These are phyloP conservation scores for Hydrochoerus hydrochaeris DNA, from an alignment of 2,113 vertebrate genomes.

Conservation along the genomic window DNA sequence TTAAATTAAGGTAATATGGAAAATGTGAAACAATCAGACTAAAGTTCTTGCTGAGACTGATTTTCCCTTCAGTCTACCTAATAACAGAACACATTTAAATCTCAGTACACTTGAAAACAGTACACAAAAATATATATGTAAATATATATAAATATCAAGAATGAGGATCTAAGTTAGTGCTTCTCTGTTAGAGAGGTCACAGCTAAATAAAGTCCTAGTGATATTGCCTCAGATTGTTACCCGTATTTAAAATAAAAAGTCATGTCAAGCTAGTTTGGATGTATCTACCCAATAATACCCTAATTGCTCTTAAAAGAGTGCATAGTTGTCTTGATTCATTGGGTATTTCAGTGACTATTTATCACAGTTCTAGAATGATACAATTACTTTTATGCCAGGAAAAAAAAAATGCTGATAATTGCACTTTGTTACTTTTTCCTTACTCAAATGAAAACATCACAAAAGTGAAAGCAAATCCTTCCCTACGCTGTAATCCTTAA, in stretches of 20 bases:
- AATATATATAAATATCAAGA: slow-evolving; percentile 74
- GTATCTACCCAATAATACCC: slow-evolving; percentile 82
- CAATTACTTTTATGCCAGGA: slow-evolving; percentile 84
- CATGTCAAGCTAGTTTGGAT: slow-evolving; percentile 81
- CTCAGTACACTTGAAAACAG: slow-evolving; percentile 81
- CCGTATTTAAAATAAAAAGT: slow-evolving; percentile 87
- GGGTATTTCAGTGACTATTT: slow-evolving; percentile 81
- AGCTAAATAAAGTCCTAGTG: slow-evolving; percentile 82
- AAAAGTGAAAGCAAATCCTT: slow-evolving; percentile 83
- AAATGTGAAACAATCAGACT: slow-evolving; percentile 71
- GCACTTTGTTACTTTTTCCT: slow-evolving; percentile 93
- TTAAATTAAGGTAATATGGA: slow-evolving; percentile 79
- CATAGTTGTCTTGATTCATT: slow-evolving; percentile 87
- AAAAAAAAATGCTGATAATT: slow-evolving; percentile 94
- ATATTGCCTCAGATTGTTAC: slow-evolving; percentile 91
- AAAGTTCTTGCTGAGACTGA: slow-evolving; percentile 77
- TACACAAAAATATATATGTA: slow-evolving; percentile 77
- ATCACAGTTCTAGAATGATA: slow-evolving; percentile 83
- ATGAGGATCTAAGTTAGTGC: slow-evolving; percentile 80
- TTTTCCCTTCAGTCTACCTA: slow-evolving; percentile 76
- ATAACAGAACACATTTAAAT: slow-evolving; percentile 80
- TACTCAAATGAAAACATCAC: slow-evolving; percentile 84
- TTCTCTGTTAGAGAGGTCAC: slow-evolving; percentile 80
- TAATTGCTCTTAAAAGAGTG: slow-evolving; percentile 85
- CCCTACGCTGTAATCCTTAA: slow-evolving; percentile 91